phyloP scores from a whole-genome alignment of 1,140 invertebrate genomes.

The Drosophila tristis region DNA sequence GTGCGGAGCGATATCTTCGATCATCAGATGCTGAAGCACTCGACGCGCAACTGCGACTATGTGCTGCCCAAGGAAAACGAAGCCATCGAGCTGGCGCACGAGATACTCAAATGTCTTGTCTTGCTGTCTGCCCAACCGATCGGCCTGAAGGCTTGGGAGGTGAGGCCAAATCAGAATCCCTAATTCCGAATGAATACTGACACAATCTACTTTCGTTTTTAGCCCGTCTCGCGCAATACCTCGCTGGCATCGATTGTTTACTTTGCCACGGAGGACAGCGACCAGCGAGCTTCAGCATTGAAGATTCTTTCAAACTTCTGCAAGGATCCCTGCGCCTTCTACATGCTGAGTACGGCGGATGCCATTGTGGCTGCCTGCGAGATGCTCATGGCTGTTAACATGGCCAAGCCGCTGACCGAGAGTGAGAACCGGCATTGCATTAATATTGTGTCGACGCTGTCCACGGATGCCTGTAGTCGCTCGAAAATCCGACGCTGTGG shows the following conservation, averaged over 20 bases:
- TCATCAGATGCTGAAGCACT: conserved; percentile 74
- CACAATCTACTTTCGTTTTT: neutral
- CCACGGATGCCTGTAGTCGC: conserved; percentile 79
- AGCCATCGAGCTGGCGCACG: conserved; percentile 64
- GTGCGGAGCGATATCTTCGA: conserved; percentile 81
- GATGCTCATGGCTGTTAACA: conserved; percentile 68
- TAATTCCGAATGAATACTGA: no score
- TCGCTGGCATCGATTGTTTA: conserved; percentile 72
- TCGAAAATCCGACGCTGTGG: conserved; percentile 79
- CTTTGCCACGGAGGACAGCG: conserved; percentile 71
- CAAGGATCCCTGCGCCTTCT: conserved; percentile 72
- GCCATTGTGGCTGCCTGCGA: conserved; percentile 78
- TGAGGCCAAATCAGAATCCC: conserved; percentile 5
- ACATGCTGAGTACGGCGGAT: conserved; percentile 75
- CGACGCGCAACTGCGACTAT: conserved; percentile 62
- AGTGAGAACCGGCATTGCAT: conserved; percentile 76
- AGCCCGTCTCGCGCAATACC: conserved; percentile 52
- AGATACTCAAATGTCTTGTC: conserved; percentile 79
- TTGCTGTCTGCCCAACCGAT: conserved; percentile 71
- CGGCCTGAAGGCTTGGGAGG: conserved; percentile 65
- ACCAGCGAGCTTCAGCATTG: conserved; percentile 63
- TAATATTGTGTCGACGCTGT: conserved; percentile 76
- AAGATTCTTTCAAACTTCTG: conserved; percentile 82
- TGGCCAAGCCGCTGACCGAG: conserved; percentile 65
- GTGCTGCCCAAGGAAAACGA: conserved; percentile 66